Evolutionary conservation across 2,888 invertebrate genomes (phyloP).

Genomic region (Plebejus melissa): DNA sequence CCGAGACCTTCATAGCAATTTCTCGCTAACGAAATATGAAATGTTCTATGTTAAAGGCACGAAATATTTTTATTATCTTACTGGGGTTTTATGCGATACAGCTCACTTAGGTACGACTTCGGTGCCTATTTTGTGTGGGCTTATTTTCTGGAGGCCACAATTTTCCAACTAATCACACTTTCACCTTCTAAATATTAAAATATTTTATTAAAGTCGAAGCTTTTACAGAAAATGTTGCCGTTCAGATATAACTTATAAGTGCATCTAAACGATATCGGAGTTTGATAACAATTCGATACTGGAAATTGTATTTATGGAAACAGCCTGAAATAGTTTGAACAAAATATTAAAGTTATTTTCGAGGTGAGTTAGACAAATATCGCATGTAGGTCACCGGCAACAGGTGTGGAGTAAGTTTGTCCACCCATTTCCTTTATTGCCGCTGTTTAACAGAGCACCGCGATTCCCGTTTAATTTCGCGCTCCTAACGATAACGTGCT

Average conservation of each 20-base stretch:
- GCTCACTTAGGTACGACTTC: not conserved
- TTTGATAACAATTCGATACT: constrained; percentile 2
- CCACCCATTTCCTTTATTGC: constrained; percentile 35
- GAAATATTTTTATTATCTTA: constrained; percentile 11
- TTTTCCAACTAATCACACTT: not conserved
- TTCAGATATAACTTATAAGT: not conserved
- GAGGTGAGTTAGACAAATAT: constrained; percentile 32
- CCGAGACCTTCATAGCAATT: constrained; percentile 18
- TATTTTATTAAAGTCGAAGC: not conserved
- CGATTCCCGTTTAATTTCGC: constrained; percentile 33
- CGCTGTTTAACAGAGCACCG: constrained; percentile 33
- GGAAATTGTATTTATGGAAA: constrained; percentile 7
- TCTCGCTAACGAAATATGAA: constrained; percentile 18
- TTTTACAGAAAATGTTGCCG: not conserved
- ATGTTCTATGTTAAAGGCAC: constrained; percentile 2
- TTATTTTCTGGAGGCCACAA: not conserved
- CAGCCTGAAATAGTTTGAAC: not conserved
- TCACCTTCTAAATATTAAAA: not conserved
- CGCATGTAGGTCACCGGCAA: constrained; percentile 36
- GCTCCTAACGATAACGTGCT: constrained; percentile 33
- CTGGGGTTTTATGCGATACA: not conserved
- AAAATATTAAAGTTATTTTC: not conserved
- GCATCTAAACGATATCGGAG: not conserved
- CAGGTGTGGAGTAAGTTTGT: constrained; percentile 39
- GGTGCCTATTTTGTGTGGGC: not conserved